Evolutionary conservation across 2,797 vertebrate genomes (phyloP), one percentile per base, ranked within the genome.

Genomic region (Falco novaeseelandiae): DNA sequence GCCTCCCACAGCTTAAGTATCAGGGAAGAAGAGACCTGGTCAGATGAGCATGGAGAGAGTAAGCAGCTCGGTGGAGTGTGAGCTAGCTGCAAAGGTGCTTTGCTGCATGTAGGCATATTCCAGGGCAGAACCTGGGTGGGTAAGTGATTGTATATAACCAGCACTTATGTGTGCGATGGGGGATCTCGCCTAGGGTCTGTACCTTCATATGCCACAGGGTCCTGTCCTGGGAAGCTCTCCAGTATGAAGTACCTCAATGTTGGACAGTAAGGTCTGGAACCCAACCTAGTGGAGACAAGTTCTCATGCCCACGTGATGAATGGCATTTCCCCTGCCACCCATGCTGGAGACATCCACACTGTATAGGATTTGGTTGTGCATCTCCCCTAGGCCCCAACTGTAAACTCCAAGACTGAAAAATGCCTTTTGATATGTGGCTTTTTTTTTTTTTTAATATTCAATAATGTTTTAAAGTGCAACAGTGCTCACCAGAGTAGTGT

Each of bases 271-370:
- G 25, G 16, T 82, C 21, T 32, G 40, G 15, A 87, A 34, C 14
- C 0, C 1, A 58, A 8, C 7, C 2, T 54, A 12, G 3, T 74
- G 27, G 18, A 83, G 14, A 40, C 12, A 21, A 72, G 12, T 36
- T 86, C 30, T 90, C 3, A 0, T 36, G 36, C 70, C 7, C 3
- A 2, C 2, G 3, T 12, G 6, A 10, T 9, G 21, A n/a, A 63
- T 11, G 3, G 1, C 1, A 2, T 12, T 13, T 12, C 17, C 26
- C 14, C 8, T 20, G 40, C 13, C 10, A 42, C 40, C 51, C 32
- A 44, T 18, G 6, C 2, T 81, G 34, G n/a, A 48, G 16, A 32
- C 6, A 71, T 25, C 15, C 25, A 54, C 0, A 0, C 8, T n/a
- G 13, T 19, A 6, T 29, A 59, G 58, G 2, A 52, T 55, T 65